Conservation (phyloP, 2,888 invertebrate genomes). For the Aleiodes alternator region DNA sequence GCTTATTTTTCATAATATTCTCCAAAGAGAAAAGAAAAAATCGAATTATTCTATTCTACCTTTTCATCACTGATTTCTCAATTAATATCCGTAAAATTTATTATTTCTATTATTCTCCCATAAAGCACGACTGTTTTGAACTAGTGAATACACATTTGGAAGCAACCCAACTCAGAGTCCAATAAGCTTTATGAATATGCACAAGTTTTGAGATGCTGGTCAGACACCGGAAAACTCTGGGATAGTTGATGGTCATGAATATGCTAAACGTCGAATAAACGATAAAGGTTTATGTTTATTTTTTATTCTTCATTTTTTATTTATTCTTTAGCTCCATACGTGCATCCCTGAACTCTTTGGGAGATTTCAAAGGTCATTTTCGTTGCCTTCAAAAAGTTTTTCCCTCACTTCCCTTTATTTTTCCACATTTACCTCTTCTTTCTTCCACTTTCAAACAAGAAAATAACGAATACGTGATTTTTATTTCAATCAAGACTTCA, state of each 20-base stretch:
- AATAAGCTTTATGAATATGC: slow-evolving; percentile 67
- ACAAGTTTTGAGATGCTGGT: slow-evolving; percentile 64
- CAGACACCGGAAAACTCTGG: slow-evolving; percentile 68
- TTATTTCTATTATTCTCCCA: no score
- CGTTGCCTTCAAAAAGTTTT: not conserved
- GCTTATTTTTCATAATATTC: no score
- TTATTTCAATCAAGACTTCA: no score
- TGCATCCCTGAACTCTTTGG: slow-evolving; percentile 1
- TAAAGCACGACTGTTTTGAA: not conserved
- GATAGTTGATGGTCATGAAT: slow-evolving; percentile 61
- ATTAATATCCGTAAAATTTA: no score
- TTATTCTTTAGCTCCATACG: not conserved
- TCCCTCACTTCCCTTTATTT: no score
- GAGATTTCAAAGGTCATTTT: not conserved
- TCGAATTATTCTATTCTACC: no score
- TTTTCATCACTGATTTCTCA: no score
- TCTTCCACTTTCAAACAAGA: no score
- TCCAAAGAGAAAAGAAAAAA: no score
- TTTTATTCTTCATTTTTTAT: not conserved
- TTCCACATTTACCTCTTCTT: no score
- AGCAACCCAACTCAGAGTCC: slow-evolving; percentile 23
- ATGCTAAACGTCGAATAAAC: slow-evolving; percentile 64
- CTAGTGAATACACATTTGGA: not conserved
- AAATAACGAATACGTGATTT: no score
- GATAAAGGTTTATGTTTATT: slow-evolving; percentile 59